Conservation (phyloP, 2,797 vertebrate genomes). For the Peromyscus attwateri region DNA sequence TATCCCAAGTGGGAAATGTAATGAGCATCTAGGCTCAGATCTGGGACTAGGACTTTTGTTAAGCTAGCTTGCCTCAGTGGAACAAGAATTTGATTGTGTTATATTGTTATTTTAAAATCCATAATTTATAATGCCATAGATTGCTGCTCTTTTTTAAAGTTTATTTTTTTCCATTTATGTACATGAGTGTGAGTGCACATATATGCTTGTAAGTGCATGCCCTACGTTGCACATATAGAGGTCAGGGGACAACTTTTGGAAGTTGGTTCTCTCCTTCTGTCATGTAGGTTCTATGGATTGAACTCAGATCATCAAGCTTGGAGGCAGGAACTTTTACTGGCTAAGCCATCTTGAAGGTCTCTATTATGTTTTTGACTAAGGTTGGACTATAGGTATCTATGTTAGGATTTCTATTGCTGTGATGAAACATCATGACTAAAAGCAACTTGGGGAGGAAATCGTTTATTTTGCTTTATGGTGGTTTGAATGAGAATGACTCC, state of each 20-base stretch:
- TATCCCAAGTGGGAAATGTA: background rate
- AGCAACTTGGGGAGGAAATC: background rate
- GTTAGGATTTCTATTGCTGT: background rate
- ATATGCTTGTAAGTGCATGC: background rate
- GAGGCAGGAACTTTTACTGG: background rate
- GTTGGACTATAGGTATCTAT: background rate
- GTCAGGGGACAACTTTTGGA: background rate
- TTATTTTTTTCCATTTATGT: background rate
- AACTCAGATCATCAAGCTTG: background rate
- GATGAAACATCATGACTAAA: background rate
- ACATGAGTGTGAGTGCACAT: background rate
- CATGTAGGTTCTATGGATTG: background rate
- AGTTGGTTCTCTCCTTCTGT: background rate
- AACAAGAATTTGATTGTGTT: constrained; percentile 18
- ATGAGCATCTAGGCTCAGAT: constrained; percentile 19
- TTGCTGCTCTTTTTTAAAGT: constrained; percentile 55
- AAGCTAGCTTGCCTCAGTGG: constrained; percentile 6
- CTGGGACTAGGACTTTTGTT: background rate
- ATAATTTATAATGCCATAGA: constrained; percentile 39
- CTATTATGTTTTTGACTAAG: background rate
- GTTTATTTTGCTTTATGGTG: background rate
- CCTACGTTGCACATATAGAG: background rate
- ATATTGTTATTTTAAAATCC: constrained; percentile 60
- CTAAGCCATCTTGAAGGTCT: background rate
- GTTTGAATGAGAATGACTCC: background rate